Conservation (phyloP, 2,888 invertebrate genomes). For the Sarcophaga caerulescens region DNA sequence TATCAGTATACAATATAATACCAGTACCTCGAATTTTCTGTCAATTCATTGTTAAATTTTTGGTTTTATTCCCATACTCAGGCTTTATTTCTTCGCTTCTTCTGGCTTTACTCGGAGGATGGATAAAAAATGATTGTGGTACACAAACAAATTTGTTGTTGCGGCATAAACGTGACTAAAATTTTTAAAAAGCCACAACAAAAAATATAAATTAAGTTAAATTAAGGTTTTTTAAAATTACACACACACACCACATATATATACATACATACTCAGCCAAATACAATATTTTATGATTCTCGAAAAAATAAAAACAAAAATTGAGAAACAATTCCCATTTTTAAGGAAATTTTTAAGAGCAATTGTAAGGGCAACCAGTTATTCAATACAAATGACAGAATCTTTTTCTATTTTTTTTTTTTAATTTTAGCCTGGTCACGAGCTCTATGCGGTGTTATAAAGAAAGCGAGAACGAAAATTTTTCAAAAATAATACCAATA, state of each 20-base stretch:
- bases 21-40: slow-evolving; percentile 1
- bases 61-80: not conserved
- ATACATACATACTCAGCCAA: not conserved
- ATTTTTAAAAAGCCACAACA: slow-evolving; percentile 37
- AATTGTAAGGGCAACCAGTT: not conserved
- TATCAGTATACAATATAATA: not conserved
- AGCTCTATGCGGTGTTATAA: not conserved
- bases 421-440: slow-evolving; percentile 19
- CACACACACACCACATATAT: slow-evolving; percentile 11
- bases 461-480: no score
- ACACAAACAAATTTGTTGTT: slow-evolving; percentile 57
- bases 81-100: not conserved
- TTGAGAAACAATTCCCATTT: no score
- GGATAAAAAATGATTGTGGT: slow-evolving; percentile 40
- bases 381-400: slow-evolving; percentile 15
- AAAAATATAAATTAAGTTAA: slow-evolving; percentile 54
- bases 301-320: slow-evolving; percentile 4
- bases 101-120: slow-evolving; percentile 37
- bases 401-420: not conserved
- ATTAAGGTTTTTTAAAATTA: slow-evolving; percentile 53
- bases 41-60: slow-evolving; percentile 34
- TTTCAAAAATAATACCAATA: no score
- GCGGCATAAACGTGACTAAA: slow-evolving; percentile 71
- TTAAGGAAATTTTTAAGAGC: not conserved
- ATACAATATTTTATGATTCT: slow-evolving; percentile 38